These are phyloP conservation scores for Opisthograptis luteolata DNA, from an alignment of 2,888 invertebrate genomes.

Conservation along the genomic window DNA sequence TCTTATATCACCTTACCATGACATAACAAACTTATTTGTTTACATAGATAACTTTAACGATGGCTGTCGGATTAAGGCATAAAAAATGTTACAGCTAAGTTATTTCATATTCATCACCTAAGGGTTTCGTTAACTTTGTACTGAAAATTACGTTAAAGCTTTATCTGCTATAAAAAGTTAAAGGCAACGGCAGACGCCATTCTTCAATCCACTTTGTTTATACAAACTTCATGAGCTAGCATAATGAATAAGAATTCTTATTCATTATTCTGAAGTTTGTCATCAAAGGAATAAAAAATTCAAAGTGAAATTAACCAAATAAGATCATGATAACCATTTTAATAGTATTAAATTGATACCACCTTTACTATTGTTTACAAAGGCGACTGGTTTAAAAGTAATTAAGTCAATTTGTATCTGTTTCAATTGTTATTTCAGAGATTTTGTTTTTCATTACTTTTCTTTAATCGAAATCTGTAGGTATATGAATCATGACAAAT, in stretches of 20 bases:
- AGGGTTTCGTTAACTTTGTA: constrained; percentile 47
- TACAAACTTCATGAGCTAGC: constrained; percentile 40
- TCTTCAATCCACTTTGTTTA: constrained; percentile 44
- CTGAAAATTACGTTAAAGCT: constrained; percentile 50
- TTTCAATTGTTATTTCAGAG: background rate
- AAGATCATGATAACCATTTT: constrained; percentile 4
- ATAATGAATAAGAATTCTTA: no score
- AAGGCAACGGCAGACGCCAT: constrained; percentile 42
- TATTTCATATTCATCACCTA: constrained; percentile 50
- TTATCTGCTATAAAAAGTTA: constrained; percentile 47
- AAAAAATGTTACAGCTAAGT: constrained; percentile 46
- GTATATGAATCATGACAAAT: no score
- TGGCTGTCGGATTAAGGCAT: constrained; percentile 37
- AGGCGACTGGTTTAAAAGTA: no score
- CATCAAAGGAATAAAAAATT: constrained; percentile 31
- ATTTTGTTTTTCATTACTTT: no score
- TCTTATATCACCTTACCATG: background rate
- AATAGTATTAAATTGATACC: background rate
- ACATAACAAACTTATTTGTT: constrained; percentile 10
- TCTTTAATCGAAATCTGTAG: no score
- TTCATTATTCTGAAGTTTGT: constrained; percentile 36
- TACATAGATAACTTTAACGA: constrained; percentile 31
- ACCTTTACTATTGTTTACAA: background rate
- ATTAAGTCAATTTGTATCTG: no score
- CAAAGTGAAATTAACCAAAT: constrained; percentile 23